Base-by-base conservation (phyloP, 1,140 invertebrate genomes). In the Zelostemma sp. region DNA sequence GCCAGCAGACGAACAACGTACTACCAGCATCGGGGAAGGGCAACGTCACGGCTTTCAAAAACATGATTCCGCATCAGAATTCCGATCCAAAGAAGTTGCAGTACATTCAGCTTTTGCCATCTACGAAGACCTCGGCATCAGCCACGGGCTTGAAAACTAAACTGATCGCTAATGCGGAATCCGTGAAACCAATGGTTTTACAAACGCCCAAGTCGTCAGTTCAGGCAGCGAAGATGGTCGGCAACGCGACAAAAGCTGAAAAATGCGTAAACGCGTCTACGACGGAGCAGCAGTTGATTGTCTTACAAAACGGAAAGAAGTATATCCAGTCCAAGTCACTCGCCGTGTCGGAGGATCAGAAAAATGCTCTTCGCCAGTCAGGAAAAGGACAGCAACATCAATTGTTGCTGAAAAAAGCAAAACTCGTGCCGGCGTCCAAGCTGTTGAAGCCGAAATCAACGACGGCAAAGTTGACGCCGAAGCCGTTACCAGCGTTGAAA, bases 241-340 rank as follows among this genome's bases (percentile, higher is more conserved):
- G 11, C 19, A 21, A 21, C 18, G 17, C 5, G 6, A 25, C 45
- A 28, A 28, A 28, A 9, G 33, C 33, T 9, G 33, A 35, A 25
- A 25, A 25, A 25, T 3, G 3, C 21, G 8, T 25, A 3, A 25
- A 25, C 21, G n/a, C n/a, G n/a, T 25, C 8, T 4, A 8, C 21
- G 8, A 3, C 53, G 51, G 19, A 9, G n/a, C 1, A 18, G 1
- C 2, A 47, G 1, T 60, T 49, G 6, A 47, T 77, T 17, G 1
- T 78, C 1, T 66, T 64, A 40, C 63, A 61, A 56, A 72, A 78
- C 6, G 75, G 74, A 0, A 68, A 43, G 11, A 80, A 74, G 18
- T 77, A 28, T 8, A 69, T 69, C 38, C 73, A 63, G 18, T n/a
- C 49, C 9, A 38, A 53, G 17, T 1, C 33, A 16, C 1, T 21